These are phyloP conservation scores for Nemotelus nigrinus DNA, from an alignment of 2,888 invertebrate genomes.

Conservation along the genomic window DNA sequence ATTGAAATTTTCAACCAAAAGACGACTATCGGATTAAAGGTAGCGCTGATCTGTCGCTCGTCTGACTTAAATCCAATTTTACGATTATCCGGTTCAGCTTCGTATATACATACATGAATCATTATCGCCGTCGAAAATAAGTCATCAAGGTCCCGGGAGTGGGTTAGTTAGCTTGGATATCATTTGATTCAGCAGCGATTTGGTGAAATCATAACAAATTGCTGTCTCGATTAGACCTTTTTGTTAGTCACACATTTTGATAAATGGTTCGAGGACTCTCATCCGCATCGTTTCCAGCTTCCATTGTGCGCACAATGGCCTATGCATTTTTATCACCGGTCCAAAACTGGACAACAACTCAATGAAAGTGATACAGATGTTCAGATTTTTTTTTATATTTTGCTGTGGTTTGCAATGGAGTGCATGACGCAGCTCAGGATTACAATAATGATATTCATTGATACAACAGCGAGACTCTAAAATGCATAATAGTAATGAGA, in stretches of 20 bases:
- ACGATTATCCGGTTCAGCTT: constrained; percentile 27
- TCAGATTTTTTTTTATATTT: not conserved
- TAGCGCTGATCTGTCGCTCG: constrained; percentile 27
- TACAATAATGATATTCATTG: constrained; percentile 11
- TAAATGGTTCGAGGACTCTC: constrained; percentile 15
- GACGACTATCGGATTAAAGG: constrained; percentile 35
- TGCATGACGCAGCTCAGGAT: constrained; percentile 42
- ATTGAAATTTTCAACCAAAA: constrained; percentile 15
- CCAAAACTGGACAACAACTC: not conserved
- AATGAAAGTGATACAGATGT: constrained; percentile 47
- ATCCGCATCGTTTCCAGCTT: not conserved
- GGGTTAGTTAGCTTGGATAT: not conserved
- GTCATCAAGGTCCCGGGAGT: constrained; percentile 17
- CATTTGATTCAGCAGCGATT: constrained; percentile 27
- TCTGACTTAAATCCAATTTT: constrained; percentile 43
- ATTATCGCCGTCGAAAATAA: not conserved
- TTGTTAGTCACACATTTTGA: constrained; percentile 38
- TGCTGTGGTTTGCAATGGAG: not conserved
- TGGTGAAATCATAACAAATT: constrained; percentile 46
- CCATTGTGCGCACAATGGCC: not conserved
- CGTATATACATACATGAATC: constrained; percentile 36
- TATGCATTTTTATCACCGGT: constrained; percentile 1
- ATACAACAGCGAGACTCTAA: constrained; percentile 9
- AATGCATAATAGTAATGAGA: constrained; percentile 47
- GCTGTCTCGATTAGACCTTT: constrained; percentile 46